A percentile compares a stretch with the other conserved stretches of the same genome.
These are phyloP conservation scores for Megaceryle torquata DNA, from an alignment of 2,113 vertebrate species.

Conservation along the genomic window DNA sequence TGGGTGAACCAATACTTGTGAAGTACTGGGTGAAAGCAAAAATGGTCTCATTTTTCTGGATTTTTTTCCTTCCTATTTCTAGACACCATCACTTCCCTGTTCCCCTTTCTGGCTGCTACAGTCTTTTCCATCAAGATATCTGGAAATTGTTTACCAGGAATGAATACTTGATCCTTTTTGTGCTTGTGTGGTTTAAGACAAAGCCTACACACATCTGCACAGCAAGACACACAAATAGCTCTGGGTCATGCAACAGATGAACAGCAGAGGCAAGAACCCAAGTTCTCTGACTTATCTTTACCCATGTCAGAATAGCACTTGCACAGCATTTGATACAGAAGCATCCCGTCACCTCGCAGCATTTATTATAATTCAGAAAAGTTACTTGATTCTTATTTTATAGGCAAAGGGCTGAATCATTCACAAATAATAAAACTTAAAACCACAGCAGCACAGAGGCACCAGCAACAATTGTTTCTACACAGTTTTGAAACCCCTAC, in stretches of 20 bases:
- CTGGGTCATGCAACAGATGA: neutral
- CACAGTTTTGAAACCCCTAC: neutral
- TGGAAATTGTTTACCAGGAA: neutral
- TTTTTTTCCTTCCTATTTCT: neutral
- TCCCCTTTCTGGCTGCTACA: accelerated
- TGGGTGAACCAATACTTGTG: neutral
- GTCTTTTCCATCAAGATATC: neutral
- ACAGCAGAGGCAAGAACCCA: neutral
- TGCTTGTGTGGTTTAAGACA: neutral
- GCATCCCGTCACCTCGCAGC: neutral
- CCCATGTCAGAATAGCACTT: neutral
- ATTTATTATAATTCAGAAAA: neutral
- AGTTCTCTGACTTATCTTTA: neutral
- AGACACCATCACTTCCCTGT: accelerated
- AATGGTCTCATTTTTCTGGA: neutral
- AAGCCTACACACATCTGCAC: neutral
- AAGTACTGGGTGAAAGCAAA: neutral
- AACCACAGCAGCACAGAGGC: neutral
- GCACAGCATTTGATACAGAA: neutral
- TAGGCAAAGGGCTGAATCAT: neutral
- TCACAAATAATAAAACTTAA: neutral
- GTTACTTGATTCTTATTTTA: neutral
- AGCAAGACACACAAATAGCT: neutral
- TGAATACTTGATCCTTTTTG: accelerated
- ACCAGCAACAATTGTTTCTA: neutral